phyloP scores from a whole-genome alignment of 2,888 invertebrate genomes.

The Meteorus colon region DNA sequence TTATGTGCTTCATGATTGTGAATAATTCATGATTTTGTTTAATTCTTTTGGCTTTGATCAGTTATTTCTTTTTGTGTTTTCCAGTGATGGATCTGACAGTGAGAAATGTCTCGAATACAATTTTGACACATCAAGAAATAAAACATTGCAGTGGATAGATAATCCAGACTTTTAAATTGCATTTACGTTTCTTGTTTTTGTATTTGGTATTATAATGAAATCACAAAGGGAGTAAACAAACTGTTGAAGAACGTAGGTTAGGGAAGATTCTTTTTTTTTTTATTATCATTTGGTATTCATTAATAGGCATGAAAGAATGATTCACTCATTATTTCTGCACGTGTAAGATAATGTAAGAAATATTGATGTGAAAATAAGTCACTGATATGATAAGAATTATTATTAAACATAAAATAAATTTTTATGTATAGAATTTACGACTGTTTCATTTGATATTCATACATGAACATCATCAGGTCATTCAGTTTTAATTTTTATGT shows the following conservation, averaged over 20 bases:
- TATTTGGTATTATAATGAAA: too few species aligned
- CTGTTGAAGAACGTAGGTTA: too few species aligned
- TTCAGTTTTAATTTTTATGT: neutral
- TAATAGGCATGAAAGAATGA: neutral
- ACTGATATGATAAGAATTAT: neutral
- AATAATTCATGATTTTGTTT: conserved; percentile 15
- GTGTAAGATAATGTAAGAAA: neutral
- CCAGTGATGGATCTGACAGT: conserved; percentile 38
- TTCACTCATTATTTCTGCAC: neutral
- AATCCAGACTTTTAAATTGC: conserved; percentile 54
- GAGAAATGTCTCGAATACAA: conserved; percentile 76
- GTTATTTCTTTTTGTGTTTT: conserved; percentile 15
- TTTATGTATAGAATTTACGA: neutral
- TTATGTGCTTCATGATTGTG: neutral
- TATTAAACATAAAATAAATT: neutral
- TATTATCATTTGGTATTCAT: too few species aligned
- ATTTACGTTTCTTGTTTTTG: too few species aligned
- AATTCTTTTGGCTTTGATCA: conserved; percentile 5
- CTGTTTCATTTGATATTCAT: neutral
- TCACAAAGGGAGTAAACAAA: too few species aligned
- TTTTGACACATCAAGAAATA: conserved; percentile 74
- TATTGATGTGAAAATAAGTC: neutral
- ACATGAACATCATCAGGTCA: neutral
- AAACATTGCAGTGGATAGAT: conserved; percentile 79
- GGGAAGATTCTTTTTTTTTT: too few species aligned